Base-by-base conservation (phyloP, 2,113 vertebrate genomes). In the Chlorodrepanis virens region DNA sequence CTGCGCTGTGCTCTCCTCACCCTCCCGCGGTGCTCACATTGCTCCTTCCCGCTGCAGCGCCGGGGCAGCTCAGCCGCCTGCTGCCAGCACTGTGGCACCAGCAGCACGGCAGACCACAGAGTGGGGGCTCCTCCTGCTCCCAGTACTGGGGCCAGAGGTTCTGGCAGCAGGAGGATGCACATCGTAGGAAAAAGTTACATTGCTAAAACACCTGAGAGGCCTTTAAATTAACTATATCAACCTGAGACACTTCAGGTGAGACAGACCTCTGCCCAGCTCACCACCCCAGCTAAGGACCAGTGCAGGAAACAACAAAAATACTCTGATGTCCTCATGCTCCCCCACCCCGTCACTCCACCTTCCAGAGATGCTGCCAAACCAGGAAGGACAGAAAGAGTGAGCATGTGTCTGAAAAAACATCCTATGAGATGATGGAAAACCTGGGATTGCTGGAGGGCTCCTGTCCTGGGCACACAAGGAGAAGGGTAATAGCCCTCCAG, bases 1-100 rank as follows among this genome's bases (percentile, higher is more conserved):
- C 86, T 37, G 29, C 4, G 47, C 61, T 0, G 0, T 2, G 44
- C n/a, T 40, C 61, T 70, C 29, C 29, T 27, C 29, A n/a, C 20
- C 27, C 27, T 60, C 50, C 3, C 17, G 9, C 0, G 15, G 22
- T 12, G 13, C 25, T 53, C 23, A 1, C 42, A 2, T 50, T 5
- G 50, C 70, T 69, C 59, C 53, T 21, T 33, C 63, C 56, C 11
- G 4, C 27, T 0, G 5, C 47, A 1, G 2, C 31, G 0, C 42
- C 0, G 1, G 2, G 19, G 83, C 54, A 12, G 39, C 42, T 39
- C 13, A 53, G 64, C n/a, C 28, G 21, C 57, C 56, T 2, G 19
- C 64, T 77, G 74, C 52, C 68, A 3, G 1, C 4, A 12, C 68
- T 22, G 6, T 31, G 52, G 83, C 64, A 42, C 56, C 0, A 2